Conservation (phyloP, 1,140 invertebrate genomes). For the Bombus sylvicola region DNA sequence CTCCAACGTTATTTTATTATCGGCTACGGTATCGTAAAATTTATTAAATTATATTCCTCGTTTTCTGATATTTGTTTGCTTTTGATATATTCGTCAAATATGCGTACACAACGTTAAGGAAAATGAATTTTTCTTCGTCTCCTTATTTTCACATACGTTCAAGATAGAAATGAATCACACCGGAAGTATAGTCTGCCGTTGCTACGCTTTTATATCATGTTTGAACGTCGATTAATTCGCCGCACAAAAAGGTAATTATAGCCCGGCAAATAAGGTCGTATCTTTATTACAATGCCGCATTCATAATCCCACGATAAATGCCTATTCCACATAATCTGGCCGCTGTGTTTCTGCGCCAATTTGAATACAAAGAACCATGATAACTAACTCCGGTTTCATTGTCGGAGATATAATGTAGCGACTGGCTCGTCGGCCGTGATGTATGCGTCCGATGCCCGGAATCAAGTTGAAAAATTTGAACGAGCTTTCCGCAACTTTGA, state of each 20-base stretch:
- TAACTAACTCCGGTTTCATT: slow-evolving; percentile 62
- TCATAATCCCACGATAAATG: slow-evolving; percentile 66
- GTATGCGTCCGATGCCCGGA: slow-evolving; percentile 40
- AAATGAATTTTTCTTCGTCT: background rate
- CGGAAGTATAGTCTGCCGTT: slow-evolving; percentile 18
- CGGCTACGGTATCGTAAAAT: background rate
- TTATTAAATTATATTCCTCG: background rate
- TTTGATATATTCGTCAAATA: background rate
- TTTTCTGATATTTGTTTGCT: background rate
- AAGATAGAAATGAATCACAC: background rate
- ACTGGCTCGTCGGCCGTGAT: slow-evolving; percentile 33
- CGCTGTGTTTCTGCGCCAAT: slow-evolving; percentile 59
- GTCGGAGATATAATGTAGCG: slow-evolving; percentile 54
- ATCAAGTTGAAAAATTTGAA: slow-evolving; percentile 23
- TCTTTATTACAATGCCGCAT: slow-evolving; percentile 63
- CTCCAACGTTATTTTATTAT: no score
- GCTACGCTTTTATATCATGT: slow-evolving; percentile 30
- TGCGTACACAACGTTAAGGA: no score
- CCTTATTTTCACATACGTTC: background rate
- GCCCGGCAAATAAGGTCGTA: slow-evolving; percentile 38
- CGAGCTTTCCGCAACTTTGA: background rate
- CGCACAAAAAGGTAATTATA: slow-evolving; percentile 57
- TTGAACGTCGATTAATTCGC: slow-evolving; percentile 40
- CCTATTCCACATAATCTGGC: slow-evolving; percentile 62
- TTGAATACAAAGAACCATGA: slow-evolving; percentile 69